Percentiles rank a stretch among this genome's conserved stretches.
phyloP scores from a whole-genome alignment of 2,888 invertebrate genomes.

The Xanthorhoe spadicearia region DNA sequence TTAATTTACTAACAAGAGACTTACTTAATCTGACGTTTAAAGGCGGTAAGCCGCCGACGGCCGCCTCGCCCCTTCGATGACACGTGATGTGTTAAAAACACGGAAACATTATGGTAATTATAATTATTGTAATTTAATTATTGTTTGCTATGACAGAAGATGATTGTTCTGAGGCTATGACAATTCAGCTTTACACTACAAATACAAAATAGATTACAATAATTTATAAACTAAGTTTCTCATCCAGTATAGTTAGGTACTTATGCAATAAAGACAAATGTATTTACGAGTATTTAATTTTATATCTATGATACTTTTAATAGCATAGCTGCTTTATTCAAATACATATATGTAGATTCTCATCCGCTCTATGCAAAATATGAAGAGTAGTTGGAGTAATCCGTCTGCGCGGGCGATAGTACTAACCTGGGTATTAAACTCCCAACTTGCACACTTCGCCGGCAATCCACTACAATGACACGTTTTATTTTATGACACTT shows the following conservation, averaged over 20 bases:
- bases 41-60: slow-evolving; percentile 48
- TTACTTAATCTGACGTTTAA: slow-evolving; percentile 62
- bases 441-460: slow-evolving; percentile 37
- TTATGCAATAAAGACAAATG: neutral
- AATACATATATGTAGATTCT: slow-evolving; percentile 29
- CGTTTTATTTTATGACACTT: slow-evolving; percentile 72
- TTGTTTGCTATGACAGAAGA: neutral
- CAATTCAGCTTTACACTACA: too few species aligned
- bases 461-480: slow-evolving; percentile 59
- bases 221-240: too few species aligned
- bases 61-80: slow-evolving; percentile 37
- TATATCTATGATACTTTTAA: slow-evolving; percentile 1
- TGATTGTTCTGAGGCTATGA: too few species aligned
- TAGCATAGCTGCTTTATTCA: slow-evolving; percentile 15
- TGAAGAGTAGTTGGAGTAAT: slow-evolving; percentile 49
- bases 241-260: too few species aligned
- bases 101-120: neutral
- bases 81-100: slow-evolving; percentile 22
- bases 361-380: slow-evolving; percentile 31
- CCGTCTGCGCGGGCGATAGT: slow-evolving; percentile 56
- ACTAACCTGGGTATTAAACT: slow-evolving; percentile 58
- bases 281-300: neutral
- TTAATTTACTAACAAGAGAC: slow-evolving; percentile 54
- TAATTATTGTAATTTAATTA: neutral
- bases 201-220: too few species aligned